These are phyloP conservation scores for Agonopterix arenella DNA, from an alignment of 2,888 invertebrate genomes.

Conservation along the genomic window DNA sequence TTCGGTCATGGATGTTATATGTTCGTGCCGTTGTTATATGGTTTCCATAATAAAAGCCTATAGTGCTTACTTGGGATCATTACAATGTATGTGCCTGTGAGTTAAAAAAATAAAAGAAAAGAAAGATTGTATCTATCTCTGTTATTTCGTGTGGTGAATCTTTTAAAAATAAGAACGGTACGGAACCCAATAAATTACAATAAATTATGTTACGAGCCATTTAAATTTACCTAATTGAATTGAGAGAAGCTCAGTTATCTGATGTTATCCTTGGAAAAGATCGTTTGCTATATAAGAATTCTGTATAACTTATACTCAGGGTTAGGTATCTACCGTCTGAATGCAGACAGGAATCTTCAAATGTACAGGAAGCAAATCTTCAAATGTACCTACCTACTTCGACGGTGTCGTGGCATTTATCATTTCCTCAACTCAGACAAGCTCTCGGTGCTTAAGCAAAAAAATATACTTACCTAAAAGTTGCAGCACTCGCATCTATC, in stretches of 20 bases:
- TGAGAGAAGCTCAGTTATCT: conserved; percentile 5
- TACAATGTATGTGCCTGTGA: too few relatives aligned
- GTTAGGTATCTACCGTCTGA: neutral
- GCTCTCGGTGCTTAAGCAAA: neutral
- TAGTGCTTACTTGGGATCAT: too few relatives aligned
- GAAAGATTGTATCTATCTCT: too few relatives aligned
- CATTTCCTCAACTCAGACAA: neutral
- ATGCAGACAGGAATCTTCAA: neutral
- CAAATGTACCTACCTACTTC: neutral
- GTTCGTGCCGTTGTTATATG: too few relatives aligned
- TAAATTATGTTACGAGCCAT: neutral
- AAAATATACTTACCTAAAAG: neutral
- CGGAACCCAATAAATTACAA: too few relatives aligned
- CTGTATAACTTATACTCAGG: neutral
- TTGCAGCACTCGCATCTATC: conserved; percentile 4
- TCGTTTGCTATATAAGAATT: conserved; percentile 4
- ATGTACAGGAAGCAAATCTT: neutral
- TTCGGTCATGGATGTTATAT: too few relatives aligned
- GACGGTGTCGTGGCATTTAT: neutral
- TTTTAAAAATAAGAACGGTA: too few relatives aligned
- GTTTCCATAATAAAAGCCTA: too few relatives aligned
- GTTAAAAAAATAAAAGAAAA: too few relatives aligned
- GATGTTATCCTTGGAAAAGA: conserved; percentile 2
- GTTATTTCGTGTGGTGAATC: too few relatives aligned
- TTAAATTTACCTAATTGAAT: conserved; percentile 9